Evolutionary conservation across 2,113 vertebrate genomes (phyloP).

Genomic region (Fukomys damarensis): DNA sequence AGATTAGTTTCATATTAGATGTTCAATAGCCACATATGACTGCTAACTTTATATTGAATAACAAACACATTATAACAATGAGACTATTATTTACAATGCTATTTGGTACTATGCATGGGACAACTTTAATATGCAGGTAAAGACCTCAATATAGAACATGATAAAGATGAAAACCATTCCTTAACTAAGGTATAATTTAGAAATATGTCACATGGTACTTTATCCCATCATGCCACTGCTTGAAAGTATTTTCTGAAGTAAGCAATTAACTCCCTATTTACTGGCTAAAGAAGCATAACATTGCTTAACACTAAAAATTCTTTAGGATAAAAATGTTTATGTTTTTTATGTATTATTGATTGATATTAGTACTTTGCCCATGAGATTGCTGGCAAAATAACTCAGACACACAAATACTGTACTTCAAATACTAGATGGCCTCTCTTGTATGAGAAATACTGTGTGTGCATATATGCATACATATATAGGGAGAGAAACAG

Average conservation of each 20-base stretch:
- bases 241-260: not conserved
- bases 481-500: not conserved
- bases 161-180: not conserved
- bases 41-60: not conserved
- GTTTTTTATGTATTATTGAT: not conserved
- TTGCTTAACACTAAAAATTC: not conserved
- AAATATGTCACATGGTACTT: not conserved
- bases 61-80: not conserved
- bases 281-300: not conserved
- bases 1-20: not conserved
- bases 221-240: not conserved
- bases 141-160: not conserved
- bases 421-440: not conserved
- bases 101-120: not conserved
- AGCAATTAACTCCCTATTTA: not conserved
- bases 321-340: not conserved
- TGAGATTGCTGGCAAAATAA: not conserved
- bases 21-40: not conserved
- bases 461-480: not conserved
- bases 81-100: not conserved
- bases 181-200: not conserved
- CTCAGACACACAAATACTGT: not conserved
- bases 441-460: not conserved
- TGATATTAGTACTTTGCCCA: not conserved
- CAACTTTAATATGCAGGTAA: not conserved